Evolutionary conservation across 2,797 vertebrate genomes (phyloP), one percentile per base, ranked within the genome.

Genomic region (Pseudochromis fuscus): DNA sequence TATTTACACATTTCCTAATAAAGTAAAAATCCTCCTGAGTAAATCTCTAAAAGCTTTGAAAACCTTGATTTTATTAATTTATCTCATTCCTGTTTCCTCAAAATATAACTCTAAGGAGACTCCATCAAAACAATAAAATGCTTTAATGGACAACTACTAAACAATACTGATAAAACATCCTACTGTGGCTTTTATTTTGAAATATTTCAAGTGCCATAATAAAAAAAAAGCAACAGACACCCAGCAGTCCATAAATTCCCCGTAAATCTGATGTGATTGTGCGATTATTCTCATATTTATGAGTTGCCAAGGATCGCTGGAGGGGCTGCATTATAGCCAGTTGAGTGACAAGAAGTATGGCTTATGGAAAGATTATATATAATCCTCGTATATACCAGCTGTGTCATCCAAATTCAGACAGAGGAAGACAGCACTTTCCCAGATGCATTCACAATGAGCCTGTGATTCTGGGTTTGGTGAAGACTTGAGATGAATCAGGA

Each of bases 261-360:
- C 2, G 9, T 21, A 50, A 18, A 42, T 52, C 12, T 37, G 5
- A 28, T 19, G 31, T 13, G 3, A 48, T 37, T 2, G 0, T 33
- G 28, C 33, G 15, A 66, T 45, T 53, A 56, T 45, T 5, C 5
- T 7, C 16, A 6, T 6, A 38, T 28, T 13, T 19, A 21, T 16
- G 15, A 30, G 37, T 30, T 53, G 37, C 28, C 50, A 35, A 9
- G 50, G 2, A 27, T 44, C 11, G 2, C 25, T 35, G n/a, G 4
- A 66, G 42, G 62, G 37, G 37, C 13, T 38, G 13, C 37, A 38
- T 38, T 38, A 38, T 38, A 38, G 13, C 12, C n/a, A n/a, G 46
- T 5, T 45, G 38, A 11, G 5, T 35, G 58, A 15, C 7, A 25
- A 2, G 4, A 11, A 19, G 24, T 46, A 2, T 33, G 15, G 27